phyloP scores from a whole-genome alignment of 1,140 invertebrate genomes.

The Temnothorax curvispinosus region DNA sequence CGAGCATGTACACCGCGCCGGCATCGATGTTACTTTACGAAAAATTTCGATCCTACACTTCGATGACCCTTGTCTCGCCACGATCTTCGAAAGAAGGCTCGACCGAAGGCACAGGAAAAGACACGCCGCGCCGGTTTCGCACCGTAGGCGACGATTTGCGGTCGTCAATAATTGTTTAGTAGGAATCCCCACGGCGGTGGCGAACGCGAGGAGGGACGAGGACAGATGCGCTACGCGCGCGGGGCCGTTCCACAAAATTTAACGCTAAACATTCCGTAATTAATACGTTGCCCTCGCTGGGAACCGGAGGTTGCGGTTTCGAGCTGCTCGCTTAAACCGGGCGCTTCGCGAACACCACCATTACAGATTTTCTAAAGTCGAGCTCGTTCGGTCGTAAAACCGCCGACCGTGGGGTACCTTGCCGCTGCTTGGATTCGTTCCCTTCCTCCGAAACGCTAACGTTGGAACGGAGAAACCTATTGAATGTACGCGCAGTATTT shows the following conservation, averaged over 20 bases:
- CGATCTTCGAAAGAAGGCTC: not conserved
- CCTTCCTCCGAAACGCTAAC: not conserved
- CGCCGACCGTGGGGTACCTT: slow-evolving; percentile 53
- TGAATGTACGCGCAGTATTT: too few relatives aligned
- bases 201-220: slow-evolving; percentile 33
- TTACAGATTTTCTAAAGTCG: slow-evolving; percentile 67
- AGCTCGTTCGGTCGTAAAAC: slow-evolving; percentile 72
- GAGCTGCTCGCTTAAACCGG: slow-evolving; percentile 70
- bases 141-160: slow-evolving; percentile 57
- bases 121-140: slow-evolving; percentile 4
- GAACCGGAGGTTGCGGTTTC: slow-evolving; percentile 84
- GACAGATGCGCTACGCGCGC: slow-evolving; percentile 25
- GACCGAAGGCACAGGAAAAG: not conserved
- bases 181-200: slow-evolving; percentile 30
- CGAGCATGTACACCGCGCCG: not conserved
- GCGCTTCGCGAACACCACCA: slow-evolving; percentile 68
- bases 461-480: not conserved
- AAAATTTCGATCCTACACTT: slow-evolving; percentile 38
- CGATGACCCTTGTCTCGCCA: not conserved
- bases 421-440: slow-evolving; percentile 9
- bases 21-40: slow-evolving; percentile 17
- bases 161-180: slow-evolving; percentile 56
- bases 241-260: slow-evolving; percentile 83
- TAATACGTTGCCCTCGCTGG: slow-evolving; percentile 82
- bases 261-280: slow-evolving; percentile 82